These are phyloP conservation scores for Chiroxiphia lanceolata DNA, from an alignment of 2,797 vertebrate genomes.

Conservation along the genomic window DNA sequence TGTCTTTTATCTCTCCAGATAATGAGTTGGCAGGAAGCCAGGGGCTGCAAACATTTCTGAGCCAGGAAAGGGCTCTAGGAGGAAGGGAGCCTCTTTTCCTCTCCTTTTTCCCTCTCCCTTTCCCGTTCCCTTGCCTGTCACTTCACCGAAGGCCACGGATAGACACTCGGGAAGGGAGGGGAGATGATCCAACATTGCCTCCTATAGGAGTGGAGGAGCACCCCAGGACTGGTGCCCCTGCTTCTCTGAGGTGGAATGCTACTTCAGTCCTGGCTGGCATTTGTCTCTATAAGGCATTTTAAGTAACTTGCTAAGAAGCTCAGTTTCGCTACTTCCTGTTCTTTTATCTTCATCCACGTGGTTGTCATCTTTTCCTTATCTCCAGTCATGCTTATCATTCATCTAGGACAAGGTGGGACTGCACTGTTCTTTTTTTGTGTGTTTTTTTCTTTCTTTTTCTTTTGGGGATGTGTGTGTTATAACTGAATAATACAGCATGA, in stretches of 20 bases:
- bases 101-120: neutral
- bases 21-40: constrained; percentile 70
- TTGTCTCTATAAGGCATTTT: neutral
- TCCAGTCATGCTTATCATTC: neutral
- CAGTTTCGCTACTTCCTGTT: neutral
- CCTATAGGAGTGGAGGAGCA: neutral
- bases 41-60: constrained; percentile 39
- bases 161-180: neutral
- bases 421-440: neutral
- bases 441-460: neutral
- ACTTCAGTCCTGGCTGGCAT: neutral
- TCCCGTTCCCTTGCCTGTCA: neutral
- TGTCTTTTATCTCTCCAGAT: constrained; percentile 75
- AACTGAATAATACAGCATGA: neutral
- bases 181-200: neutral
- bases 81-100: neutral
- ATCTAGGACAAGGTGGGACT: neutral
- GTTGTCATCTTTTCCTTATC: neutral
- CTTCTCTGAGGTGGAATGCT: neutral
- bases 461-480: neutral
- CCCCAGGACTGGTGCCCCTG: neutral
- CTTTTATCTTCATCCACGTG: neutral
- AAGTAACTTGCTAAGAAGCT: neutral
- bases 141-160: neutral
- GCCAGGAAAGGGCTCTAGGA: constrained; percentile 15